Evolutionary conservation across 2,888 invertebrate species (phyloP).

Genomic region (Ceramica pisi): DNA sequence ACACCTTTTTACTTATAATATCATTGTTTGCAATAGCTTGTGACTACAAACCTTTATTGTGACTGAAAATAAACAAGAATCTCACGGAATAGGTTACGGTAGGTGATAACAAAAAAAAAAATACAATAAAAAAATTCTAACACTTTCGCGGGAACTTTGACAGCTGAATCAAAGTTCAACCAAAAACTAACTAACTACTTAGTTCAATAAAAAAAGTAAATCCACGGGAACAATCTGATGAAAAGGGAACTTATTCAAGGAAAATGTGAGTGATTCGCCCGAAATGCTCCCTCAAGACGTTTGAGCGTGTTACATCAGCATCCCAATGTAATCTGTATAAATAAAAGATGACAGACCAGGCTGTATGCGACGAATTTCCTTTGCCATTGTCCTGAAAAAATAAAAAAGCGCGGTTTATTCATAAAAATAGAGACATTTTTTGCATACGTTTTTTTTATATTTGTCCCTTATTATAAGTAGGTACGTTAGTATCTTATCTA

Average conservation of each 20-base stretch:
- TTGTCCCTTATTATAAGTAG: no score
- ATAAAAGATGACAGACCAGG: constrained; percentile 56
- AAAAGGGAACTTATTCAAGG: constrained; percentile 45
- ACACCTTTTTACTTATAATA: no score
- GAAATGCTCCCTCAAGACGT: constrained; percentile 49
- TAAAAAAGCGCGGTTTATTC: constrained; percentile 28
- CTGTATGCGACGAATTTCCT: constrained; percentile 38
- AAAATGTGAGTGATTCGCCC: constrained; percentile 54
- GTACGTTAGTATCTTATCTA: no score
- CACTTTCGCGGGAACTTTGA: not conserved
- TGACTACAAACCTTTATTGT: no score
- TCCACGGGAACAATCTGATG: constrained; percentile 22
- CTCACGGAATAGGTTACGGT: no score
- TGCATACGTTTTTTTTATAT: not conserved
- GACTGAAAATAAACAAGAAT: no score
- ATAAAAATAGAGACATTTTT: not conserved
- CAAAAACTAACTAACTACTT: constrained; percentile 29
- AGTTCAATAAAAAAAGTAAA: constrained; percentile 21
- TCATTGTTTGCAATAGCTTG: no score
- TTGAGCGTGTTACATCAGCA: constrained; percentile 52
- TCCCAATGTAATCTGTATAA: constrained; percentile 59
- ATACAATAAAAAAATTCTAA: not conserved
- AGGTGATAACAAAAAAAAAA: no score
- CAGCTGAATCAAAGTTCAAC: constrained; percentile 10
- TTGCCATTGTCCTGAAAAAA: constrained; percentile 47